These are phyloP conservation scores for Neosilurus hyrtlii DNA, from an alignment of 2,797 vertebrate genomes.

Conservation along the genomic window DNA sequence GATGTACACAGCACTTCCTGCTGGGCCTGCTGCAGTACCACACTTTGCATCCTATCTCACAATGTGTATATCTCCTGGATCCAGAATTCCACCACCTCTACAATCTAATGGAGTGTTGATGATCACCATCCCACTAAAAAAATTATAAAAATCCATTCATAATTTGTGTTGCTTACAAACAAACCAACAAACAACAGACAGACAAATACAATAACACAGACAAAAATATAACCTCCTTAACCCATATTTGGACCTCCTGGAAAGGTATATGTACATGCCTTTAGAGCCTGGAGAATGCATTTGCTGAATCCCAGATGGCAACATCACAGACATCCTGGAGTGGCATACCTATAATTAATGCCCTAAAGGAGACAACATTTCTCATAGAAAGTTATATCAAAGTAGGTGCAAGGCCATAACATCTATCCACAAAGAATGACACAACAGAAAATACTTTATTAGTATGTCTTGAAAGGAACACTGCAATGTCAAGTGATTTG, in stretches of 20 bases:
- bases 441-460: neutral
- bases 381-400: neutral
- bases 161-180: too few relatives aligned
- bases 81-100: too few relatives aligned
- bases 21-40: too few relatives aligned
- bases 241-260: neutral
- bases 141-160: too few relatives aligned
- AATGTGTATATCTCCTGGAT: too few relatives aligned
- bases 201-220: too few relatives aligned
- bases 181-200: too few relatives aligned
- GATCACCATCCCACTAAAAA: too few relatives aligned
- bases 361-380: neutral
- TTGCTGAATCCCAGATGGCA: neutral
- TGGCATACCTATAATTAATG: neutral
- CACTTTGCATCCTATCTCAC: too few relatives aligned
- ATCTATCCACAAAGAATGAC: neutral
- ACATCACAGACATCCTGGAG: neutral
- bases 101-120: too few relatives aligned
- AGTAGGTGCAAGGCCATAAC: neutral
- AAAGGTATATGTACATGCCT: neutral
- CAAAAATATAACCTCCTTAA: neutral
- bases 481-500: neutral
- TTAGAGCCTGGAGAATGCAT: neutral
- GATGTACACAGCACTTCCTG: too few relatives aligned
- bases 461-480: neutral